Percentiles rank a stretch among this genome's conserved stretches.
Evolutionary conservation across 2,113 vertebrate species (phyloP).

Genomic region (Notiomystis cincta): DNA sequence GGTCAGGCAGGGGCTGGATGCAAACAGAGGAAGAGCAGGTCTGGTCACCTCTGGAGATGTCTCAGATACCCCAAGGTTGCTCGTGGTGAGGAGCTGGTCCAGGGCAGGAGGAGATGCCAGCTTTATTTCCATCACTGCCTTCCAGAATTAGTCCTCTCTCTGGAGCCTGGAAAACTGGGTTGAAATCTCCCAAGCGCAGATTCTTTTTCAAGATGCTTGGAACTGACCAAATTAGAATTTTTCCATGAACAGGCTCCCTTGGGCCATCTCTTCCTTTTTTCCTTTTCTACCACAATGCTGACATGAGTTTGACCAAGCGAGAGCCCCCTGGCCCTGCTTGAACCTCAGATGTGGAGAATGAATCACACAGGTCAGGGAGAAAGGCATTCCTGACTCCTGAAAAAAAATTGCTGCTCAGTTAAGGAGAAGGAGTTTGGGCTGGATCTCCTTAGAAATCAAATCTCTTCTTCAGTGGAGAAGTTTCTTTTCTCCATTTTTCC

Average conservation of each 20-base stretch:
- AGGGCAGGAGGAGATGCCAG: background rate
- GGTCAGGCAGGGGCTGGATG: background rate
- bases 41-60: background rate
- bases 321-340: background rate
- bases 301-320: background rate
- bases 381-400: background rate
- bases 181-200: background rate
- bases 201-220: background rate
- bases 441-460: background rate
- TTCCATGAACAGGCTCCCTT: slow-evolving; percentile 10
- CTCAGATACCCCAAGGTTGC: background rate
- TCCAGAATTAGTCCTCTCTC: background rate
- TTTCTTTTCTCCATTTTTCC: background rate
- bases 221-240: slow-evolving; percentile 27
- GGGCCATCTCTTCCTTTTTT: background rate
- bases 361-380: background rate
- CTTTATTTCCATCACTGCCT: slow-evolving; percentile 14
- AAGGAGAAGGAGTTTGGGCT: background rate
- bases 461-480: background rate
- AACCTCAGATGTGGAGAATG: slow-evolving; percentile 2
- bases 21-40: background rate
- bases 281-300: background rate
- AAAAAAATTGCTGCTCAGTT: background rate
- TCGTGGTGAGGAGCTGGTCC: background rate
- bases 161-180: background rate